Base-by-base conservation (phyloP, 2,888 invertebrate genomes). In the Gibbula magus region DNA sequence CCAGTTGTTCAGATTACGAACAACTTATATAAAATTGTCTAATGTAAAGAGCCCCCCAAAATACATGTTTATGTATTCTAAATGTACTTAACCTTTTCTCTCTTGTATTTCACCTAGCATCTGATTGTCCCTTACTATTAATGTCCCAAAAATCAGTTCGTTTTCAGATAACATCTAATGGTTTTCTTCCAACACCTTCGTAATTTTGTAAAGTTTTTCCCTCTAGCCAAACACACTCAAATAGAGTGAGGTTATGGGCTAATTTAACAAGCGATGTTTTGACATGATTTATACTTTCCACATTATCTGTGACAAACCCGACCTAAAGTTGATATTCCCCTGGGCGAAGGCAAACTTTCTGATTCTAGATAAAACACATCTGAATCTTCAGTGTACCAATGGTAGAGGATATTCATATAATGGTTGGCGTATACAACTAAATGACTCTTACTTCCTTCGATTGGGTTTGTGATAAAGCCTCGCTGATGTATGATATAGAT, bases 221-320 rank as follows among this genome's bases (percentile, higher is more conserved):
- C 70, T 70, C 70, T 32, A 39, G 70, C n/a, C 20, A 70, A 35
- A 70, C n/a, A 39, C 70, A 70, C 70, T n/a, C 18, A 70, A 70
- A 20, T 20, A 18, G 35, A 20, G 70, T 70, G 20, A 56, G 70
- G 70, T 70, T 70, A 32, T 20, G 35, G 70, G 70, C 70, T 39
- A 70, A 70, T 39, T 70, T 70, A 70, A 70, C 70, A 70, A 70
- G 70, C 70, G 70, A 70, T 70, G 70, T 35, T 70, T 70, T 70
- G 70, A 70, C 70, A 70, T 70, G 70, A 70, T 32, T 70, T 70
- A 70, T 70, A 39, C 35, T 70, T 29, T 70, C 70, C 35, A 39
- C 39, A 70, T 70, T 35, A 70, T 70, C 70, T 70, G 20, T 32
- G 29, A n/a, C 20, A 70, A 39, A 35, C 70, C 20, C 70, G 32